phyloP scores from a whole-genome alignment of 1,140 invertebrate species.

The Eupeodes corollae region DNA sequence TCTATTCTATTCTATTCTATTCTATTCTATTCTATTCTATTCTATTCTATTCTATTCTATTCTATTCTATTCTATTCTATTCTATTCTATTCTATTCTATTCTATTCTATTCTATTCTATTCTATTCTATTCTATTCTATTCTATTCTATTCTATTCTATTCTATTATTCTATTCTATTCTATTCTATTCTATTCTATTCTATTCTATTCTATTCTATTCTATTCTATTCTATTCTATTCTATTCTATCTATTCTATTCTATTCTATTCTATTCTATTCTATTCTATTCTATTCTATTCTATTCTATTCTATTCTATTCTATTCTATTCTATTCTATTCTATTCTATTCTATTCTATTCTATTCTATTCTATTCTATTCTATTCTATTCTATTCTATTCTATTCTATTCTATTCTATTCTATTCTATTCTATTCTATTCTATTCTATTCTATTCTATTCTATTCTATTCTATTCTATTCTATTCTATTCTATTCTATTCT shows the following conservation, averaged over 20 bases:
- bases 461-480: conserved; percentile 10
- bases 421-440: conserved; percentile 13
- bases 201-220: too few relatives aligned
- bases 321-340: conserved; percentile 11
- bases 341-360: conserved; percentile 12
- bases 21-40: neutral
- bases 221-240: conserved; percentile 12
- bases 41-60: neutral
- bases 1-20: neutral
- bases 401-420: conserved; percentile 11
- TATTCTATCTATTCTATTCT: conserved; percentile 11
- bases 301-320: neutral
- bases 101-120: neutral
- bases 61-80: neutral
- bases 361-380: conserved; percentile 10
- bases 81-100: neutral
- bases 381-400: conserved; percentile 12
- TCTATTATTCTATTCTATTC: conserved; percentile 5
- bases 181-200: conserved; percentile 11
- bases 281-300: conserved; percentile 3
- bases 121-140: conserved; percentile 4
- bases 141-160: conserved; percentile 6
- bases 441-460: conserved; percentile 11
- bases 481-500: neutral
- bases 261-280: conserved; percentile 10